phyloP scores from a whole-genome alignment of 2,113 vertebrate species.

The Pan troglodytes region DNA sequence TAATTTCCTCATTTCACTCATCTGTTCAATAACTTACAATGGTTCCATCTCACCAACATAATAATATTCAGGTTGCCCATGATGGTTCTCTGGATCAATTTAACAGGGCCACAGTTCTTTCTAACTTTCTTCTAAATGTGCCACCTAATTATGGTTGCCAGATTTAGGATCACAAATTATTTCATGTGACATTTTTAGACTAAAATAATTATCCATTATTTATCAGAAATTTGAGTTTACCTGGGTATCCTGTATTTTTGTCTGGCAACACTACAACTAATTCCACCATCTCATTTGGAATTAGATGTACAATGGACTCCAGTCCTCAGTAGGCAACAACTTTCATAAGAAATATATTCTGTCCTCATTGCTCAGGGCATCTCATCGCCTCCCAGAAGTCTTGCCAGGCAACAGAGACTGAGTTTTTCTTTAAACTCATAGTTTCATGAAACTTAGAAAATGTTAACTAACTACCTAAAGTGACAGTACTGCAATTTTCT shows the following conservation, averaged over 20 bases:
- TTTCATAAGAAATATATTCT: background rate
- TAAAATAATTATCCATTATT: background rate
- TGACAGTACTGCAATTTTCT: background rate
- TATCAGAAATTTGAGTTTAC: conserved; percentile 9
- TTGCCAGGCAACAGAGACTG: background rate
- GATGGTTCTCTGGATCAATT: background rate
- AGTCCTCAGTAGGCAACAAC: background rate
- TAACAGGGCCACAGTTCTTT: background rate
- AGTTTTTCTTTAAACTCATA: background rate
- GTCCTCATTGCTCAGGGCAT: background rate
- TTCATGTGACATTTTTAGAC: background rate
- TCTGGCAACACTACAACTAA: background rate
- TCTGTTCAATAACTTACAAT: background rate
- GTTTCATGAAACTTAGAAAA: conserved; percentile 45
- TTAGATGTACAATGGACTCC: background rate
- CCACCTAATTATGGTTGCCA: background rate
- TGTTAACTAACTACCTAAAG: background rate
- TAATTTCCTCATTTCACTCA: background rate
- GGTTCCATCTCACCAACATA: background rate
- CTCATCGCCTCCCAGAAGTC: background rate
- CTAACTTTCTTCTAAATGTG: background rate
- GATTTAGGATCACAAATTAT: background rate
- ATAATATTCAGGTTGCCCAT: background rate
- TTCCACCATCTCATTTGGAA: background rate
- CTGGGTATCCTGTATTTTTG: background rate